Conservation (phyloP, 2,113 vertebrate genomes). For the Argyrosomus japonicus region DNA sequence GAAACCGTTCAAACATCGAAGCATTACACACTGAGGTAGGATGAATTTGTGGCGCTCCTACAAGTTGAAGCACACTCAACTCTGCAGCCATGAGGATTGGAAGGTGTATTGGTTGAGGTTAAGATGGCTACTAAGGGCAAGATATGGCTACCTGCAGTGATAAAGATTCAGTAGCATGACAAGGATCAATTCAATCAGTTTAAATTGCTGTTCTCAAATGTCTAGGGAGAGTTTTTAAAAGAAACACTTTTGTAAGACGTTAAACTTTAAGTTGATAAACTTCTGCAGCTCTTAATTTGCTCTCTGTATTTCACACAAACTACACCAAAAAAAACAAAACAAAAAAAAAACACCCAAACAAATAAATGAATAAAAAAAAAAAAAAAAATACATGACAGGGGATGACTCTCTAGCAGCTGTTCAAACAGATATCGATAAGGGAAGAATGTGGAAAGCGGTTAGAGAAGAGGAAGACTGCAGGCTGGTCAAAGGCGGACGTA, state of each 20-base stretch:
- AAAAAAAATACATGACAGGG: not conserved
- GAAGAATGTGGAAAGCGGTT: constrained; percentile 43
- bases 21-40: constrained; percentile 69
- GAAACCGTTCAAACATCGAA: constrained; percentile 48
- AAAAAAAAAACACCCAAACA: constrained; percentile 5
- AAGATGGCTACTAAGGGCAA: constrained; percentile 63
- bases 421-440: constrained; percentile 50
- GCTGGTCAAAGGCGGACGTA: constrained; percentile 19
- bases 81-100: constrained; percentile 35
- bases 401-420: constrained; percentile 69
- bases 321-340: not conserved
- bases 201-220: constrained; percentile 15
- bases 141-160: constrained; percentile 67
- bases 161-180: constrained; percentile 66
- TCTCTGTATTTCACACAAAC: constrained; percentile 24
- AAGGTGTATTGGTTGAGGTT: constrained; percentile 55
- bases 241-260: not conserved
- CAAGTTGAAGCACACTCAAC: constrained; percentile 25
- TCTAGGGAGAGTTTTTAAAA: not conserved
- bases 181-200: constrained; percentile 33
- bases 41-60: constrained; percentile 44
- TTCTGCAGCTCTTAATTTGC: constrained; percentile 5
- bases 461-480: constrained; percentile 71
- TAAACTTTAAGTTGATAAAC: not conserved
- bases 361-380: not conserved